Percentiles rank a stretch among this genome's conserved stretches.
Conservation (phyloP, 2,797 vertebrate genomes). For the Coluber constrictor region DNA sequence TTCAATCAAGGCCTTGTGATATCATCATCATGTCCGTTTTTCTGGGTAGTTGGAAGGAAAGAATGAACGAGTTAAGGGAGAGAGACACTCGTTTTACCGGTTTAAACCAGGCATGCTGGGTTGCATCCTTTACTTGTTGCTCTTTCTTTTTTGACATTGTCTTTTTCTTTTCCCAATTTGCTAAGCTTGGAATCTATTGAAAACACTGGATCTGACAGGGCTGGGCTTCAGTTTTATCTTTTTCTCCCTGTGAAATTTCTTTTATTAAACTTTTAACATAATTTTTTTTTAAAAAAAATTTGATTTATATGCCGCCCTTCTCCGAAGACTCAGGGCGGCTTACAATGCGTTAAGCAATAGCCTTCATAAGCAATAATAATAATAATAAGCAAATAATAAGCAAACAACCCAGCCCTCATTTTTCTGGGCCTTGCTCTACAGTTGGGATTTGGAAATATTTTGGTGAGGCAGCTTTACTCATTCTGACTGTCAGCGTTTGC, state of each 20-base stretch:
- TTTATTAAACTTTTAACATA: slow-evolving; percentile 61
- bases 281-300: no score
- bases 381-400: slow-evolving; percentile 10
- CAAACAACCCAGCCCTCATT: slow-evolving; percentile 40
- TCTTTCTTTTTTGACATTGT: slow-evolving; percentile 62
- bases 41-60: neutral
- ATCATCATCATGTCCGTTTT: neutral
- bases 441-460: slow-evolving; percentile 57
- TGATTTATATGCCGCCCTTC: no score
- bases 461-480: slow-evolving; percentile 27
- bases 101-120: neutral
- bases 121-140: slow-evolving; percentile 42
- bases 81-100: neutral
- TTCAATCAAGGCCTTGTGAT: neutral
- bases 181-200: slow-evolving; percentile 63
- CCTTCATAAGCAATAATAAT: no score
- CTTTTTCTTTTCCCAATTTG: slow-evolving; percentile 56
- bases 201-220: slow-evolving; percentile 60
- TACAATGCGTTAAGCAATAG: no score
- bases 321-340: no score
- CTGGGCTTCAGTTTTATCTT: slow-evolving; percentile 58
- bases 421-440: slow-evolving; percentile 56
- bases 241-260: slow-evolving; percentile 57
- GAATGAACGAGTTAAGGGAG: neutral
- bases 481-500: neutral